Evolutionary conservation across 2,888 invertebrate genomes (phyloP).

Genomic region (Apeira syringaria): DNA sequence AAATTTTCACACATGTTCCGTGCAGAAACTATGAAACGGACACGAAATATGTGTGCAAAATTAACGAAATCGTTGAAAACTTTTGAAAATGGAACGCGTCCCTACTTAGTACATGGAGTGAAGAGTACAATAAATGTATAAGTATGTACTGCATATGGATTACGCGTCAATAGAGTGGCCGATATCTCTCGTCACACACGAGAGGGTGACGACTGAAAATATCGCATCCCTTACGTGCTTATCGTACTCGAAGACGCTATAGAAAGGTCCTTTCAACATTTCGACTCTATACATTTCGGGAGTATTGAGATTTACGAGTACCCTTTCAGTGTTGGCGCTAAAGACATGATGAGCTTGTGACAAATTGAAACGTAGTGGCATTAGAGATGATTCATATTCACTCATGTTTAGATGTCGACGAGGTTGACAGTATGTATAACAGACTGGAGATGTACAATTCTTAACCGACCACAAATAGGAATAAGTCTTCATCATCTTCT

Average conservation of each 20-base stretch:
- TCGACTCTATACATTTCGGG: slow-evolving; percentile 61
- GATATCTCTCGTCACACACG: slow-evolving; percentile 49
- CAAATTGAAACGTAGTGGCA: slow-evolving; percentile 32
- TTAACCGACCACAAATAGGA: too few species aligned
- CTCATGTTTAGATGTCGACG: too few species aligned
- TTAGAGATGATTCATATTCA: too few species aligned
- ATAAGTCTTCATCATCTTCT: too few species aligned
- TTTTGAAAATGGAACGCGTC: too few species aligned
- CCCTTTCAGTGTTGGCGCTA: slow-evolving; percentile 50
- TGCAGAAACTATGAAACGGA: too few species aligned
- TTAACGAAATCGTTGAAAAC: too few species aligned
- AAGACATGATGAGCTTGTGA: slow-evolving; percentile 43
- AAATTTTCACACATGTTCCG: too few species aligned
- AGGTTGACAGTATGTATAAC: too few species aligned
- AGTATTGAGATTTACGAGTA: slow-evolving; percentile 68
- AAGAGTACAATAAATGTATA: too few species aligned
- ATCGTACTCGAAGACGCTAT: slow-evolving; percentile 56
- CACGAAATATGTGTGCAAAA: too few species aligned
- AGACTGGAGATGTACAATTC: neutral
- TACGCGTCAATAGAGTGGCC: slow-evolving; percentile 46
- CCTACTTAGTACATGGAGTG: too few species aligned
- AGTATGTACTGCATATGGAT: slow-evolving; percentile 19
- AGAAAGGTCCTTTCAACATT: slow-evolving; percentile 61
- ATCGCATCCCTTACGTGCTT: slow-evolving; percentile 62
- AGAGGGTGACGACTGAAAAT: slow-evolving; percentile 50